phyloP scores from a whole-genome alignment of 2,888 invertebrate species.

The Orthosia cruda region DNA sequence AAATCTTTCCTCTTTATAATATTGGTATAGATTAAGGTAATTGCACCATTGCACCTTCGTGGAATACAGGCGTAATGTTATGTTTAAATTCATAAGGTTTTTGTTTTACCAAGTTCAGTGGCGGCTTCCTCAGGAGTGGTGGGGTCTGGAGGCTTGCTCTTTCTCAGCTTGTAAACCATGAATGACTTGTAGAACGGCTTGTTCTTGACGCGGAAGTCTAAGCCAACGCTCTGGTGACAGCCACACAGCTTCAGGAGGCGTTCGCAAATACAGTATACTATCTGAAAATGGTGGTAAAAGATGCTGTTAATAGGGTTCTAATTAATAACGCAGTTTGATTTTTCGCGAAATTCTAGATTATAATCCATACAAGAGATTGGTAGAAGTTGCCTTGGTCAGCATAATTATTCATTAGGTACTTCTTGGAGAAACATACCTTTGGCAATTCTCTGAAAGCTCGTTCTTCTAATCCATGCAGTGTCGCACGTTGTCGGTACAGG shows the following conservation, averaged over 20 bases:
- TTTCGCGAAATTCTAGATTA: too few species aligned
- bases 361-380: too few species aligned
- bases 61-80: too few species aligned
- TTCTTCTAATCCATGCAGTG: slow-evolving; percentile 95
- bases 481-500: slow-evolving; percentile 93
- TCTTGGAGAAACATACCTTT: slow-evolving; percentile 91
- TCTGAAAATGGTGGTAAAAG: slow-evolving; percentile 91
- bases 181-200: slow-evolving; percentile 92
- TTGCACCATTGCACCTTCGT: too few species aligned
- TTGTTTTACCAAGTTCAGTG: slow-evolving; percentile 67
- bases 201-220: slow-evolving; percentile 90
- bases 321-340: too few species aligned
- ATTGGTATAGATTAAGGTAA: too few species aligned
- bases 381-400: not conserved
- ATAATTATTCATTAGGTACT: too few species aligned
- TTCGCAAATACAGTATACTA: slow-evolving; percentile 95
- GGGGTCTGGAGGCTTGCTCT: slow-evolving; percentile 80
- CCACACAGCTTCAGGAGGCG: slow-evolving; percentile 94
- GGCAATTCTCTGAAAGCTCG: slow-evolving; percentile 95
- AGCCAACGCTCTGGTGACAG: slow-evolving; percentile 91
- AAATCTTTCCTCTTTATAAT: too few species aligned
- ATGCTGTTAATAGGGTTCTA: too few species aligned
- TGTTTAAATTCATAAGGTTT: too few species aligned
- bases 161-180: slow-evolving; percentile 86
- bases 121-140: slow-evolving; percentile 79